Evolutionary conservation across 2,888 invertebrate genomes (phyloP).

Genomic region (Halocaridina rubra): DNA sequence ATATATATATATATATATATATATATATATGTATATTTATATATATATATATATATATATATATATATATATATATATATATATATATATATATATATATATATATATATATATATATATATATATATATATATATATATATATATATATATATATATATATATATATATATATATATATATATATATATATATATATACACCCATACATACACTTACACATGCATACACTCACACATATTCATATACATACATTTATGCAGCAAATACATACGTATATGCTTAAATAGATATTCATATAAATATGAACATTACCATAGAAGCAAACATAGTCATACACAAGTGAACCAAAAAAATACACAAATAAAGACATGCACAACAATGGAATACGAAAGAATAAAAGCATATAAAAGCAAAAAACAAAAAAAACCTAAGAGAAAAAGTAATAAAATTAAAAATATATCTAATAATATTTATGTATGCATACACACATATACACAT

Average conservation of each 20-base stretch:
- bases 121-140: slow-evolving; percentile 8
- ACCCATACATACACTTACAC: neutral
- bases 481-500: too few species aligned
- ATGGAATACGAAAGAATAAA: too few species aligned
- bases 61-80: neutral
- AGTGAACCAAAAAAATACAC: too few species aligned
- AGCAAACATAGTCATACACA: too few species aligned
- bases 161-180: neutral
- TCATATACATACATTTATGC: neutral
- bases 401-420: too few species aligned
- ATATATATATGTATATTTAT: neutral
- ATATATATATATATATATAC: neutral
- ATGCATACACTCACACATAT: neutral
- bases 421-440: too few species aligned
- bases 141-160: neutral
- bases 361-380: too few species aligned
- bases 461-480: too few species aligned
- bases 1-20: neutral
- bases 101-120: slow-evolving; percentile 8
- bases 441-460: too few species aligned
- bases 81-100: slow-evolving; percentile 4
- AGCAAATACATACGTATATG: neutral
- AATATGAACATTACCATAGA: too few species aligned
- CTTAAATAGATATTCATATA: too few species aligned
- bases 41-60: neutral